Base-by-base conservation (phyloP, 2,888 invertebrate species). In the Formica aserva region DNA sequence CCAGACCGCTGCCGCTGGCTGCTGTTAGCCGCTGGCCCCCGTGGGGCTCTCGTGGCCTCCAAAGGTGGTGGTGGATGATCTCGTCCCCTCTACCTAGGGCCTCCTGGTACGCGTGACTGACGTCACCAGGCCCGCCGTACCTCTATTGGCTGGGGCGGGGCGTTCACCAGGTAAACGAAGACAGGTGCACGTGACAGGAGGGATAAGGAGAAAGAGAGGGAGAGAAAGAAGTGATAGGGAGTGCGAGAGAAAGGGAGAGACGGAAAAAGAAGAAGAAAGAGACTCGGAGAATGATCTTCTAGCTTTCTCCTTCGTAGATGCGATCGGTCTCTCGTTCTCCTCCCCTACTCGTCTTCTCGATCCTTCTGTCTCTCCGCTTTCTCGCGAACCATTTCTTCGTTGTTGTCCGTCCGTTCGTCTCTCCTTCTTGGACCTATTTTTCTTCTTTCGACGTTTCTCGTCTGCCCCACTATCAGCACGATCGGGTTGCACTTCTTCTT, bases 81-180 rank as follows among this genome's bases (percentile, higher is more conserved):
- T 83, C 76, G 67, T 48, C 82, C 91, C 90, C 92, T 90, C 87
- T 91, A 87, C 86, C 60, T 38, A 52, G 60, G 87, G 77, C 65
- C 87, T 67, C 83, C 83, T 81, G 83, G 84, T 88, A 78, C 89
- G 85, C 87, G 85, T 52, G 60, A 63, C 52, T 91, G 93, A 94
- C 94, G 93, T 93, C 93, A 93, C 82, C 78, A 83, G 90, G 85
- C 82, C 86, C 86, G 76, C 69, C 60, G 88, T 67, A 84, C 63
- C 87, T 84, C 91, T 90, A 94, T 94, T 94, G 94, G 94, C 92
- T 92, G 93, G 92, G 94, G 94, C 94, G 94, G 93, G 90, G 93
- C 94, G 80, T 87, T 83, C 81, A 57, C 88, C 90, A 86, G 91
- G 88, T 90, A 88, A 94, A 92, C 89, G 93, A 92, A 89, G 94